These are phyloP conservation scores for Chionomys nivalis DNA, from an alignment of 2,113 vertebrate genomes.

Conservation along the genomic window DNA sequence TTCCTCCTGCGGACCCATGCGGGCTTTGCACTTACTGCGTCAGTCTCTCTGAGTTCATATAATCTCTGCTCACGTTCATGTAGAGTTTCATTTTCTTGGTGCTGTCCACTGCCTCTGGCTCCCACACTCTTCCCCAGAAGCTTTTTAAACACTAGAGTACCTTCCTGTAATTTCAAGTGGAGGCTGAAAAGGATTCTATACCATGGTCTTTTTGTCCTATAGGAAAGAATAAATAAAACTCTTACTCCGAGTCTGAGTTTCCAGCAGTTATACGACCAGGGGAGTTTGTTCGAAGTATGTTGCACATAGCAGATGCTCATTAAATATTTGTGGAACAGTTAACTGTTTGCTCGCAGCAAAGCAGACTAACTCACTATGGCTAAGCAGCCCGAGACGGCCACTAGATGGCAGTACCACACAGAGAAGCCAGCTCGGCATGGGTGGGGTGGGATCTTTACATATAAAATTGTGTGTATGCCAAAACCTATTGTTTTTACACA, in stretches of 20 bases:
- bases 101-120: rapidly evolving
- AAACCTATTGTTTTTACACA: slow-evolving; percentile 22
- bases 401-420: slow-evolving; percentile 86
- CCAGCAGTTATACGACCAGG: not conserved
- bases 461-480: slow-evolving; percentile 24
- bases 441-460: not conserved
- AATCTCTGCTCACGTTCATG: not conserved
- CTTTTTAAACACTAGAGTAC: not conserved
- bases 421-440: not conserved
- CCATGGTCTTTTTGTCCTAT: not conserved
- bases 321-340: not conserved
- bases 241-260: not conserved
- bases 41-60: not conserved
- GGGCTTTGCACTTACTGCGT: rapidly evolving
- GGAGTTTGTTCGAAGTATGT: not conserved
- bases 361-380: not conserved
- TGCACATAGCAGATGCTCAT: slow-evolving; percentile 53
- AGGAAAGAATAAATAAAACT: not conserved
- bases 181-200: not conserved
- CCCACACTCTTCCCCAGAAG: not conserved
- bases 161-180: not conserved
- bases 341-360: not conserved
- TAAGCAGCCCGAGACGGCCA: not conserved
- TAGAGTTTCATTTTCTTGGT: not conserved
- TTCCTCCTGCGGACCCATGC: not conserved